phyloP scores from a whole-genome alignment of 2,888 invertebrate species.

The Netelia virgata region DNA sequence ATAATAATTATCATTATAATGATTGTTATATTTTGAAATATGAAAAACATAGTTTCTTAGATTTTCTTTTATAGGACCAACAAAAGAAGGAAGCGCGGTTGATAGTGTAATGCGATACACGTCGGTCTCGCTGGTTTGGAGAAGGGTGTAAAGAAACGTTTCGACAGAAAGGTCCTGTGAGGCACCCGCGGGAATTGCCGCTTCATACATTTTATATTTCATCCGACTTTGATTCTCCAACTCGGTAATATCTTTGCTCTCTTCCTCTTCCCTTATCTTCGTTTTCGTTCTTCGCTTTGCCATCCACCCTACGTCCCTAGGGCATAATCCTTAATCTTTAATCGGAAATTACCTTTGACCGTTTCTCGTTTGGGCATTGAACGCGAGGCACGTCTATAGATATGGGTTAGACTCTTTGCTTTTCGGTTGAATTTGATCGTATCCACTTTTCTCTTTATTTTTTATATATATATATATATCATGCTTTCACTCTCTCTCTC shows the following conservation, averaged over 20 bases:
- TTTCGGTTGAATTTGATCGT: constrained; percentile 45
- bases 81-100: neutral
- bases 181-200: constrained; percentile 77
- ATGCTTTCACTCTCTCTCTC: neutral
- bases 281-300: neutral
- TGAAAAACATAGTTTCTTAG: neutral
- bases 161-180: constrained; percentile 8
- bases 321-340: constrained; percentile 83
- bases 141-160: neutral
- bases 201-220: constrained; percentile 85
- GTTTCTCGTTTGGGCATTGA: constrained; percentile 74
- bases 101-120: neutral
- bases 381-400: neutral
- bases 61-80: neutral
- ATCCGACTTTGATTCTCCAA: constrained; percentile 83
- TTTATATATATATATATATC: constrained; percentile 39
- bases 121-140: neutral
- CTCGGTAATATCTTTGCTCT: constrained; percentile 60
- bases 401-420: constrained; percentile 47
- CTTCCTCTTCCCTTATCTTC: constrained; percentile 27
- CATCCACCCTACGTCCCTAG: constrained; percentile 68
- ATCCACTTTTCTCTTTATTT: constrained; percentile 10
- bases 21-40: neutral
- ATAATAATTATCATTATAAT: neutral
- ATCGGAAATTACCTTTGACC: constrained; percentile 83